These are phyloP conservation scores for Troides helena DNA, from an alignment of 2,888 invertebrate species.

Conservation along the genomic window DNA sequence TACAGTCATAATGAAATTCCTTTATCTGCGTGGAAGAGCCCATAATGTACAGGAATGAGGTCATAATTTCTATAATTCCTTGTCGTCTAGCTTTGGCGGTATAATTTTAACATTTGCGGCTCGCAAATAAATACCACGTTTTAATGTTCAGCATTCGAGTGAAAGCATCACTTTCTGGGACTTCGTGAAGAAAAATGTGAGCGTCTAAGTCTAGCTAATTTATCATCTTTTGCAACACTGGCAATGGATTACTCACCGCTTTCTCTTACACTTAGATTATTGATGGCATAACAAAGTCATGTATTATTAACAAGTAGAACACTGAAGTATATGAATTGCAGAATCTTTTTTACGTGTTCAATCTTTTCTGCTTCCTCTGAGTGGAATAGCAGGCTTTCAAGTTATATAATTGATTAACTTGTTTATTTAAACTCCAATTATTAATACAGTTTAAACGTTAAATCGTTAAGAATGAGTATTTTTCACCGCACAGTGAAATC, in stretches of 20 bases:
- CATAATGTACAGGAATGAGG: background rate
- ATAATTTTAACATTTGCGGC: background rate
- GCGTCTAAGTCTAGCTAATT: background rate
- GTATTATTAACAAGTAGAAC: too few relatives aligned
- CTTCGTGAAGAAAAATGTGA: background rate
- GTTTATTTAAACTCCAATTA: too few relatives aligned
- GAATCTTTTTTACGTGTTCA: too few relatives aligned
- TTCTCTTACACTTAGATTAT: background rate
- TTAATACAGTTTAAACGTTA: too few relatives aligned
- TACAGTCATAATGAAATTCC: background rate
- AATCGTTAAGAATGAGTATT: too few relatives aligned
- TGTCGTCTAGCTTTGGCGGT: background rate
- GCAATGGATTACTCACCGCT: background rate
- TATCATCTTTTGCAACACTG: background rate
- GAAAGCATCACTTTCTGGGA: background rate
- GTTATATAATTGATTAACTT: too few relatives aligned
- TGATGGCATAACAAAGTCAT: too few relatives aligned
- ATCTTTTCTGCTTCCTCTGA: too few relatives aligned
- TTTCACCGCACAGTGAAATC: too few relatives aligned
- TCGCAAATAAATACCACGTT: constrained; percentile 27
- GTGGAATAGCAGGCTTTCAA: too few relatives aligned
- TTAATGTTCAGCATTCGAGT: background rate
- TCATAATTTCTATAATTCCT: background rate
- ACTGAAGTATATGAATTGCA: too few relatives aligned
- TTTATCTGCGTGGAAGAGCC: background rate